Evolutionary conservation across 2,113 vertebrate genomes (phyloP).

Genomic region (Deroptyus accipitrinus): DNA sequence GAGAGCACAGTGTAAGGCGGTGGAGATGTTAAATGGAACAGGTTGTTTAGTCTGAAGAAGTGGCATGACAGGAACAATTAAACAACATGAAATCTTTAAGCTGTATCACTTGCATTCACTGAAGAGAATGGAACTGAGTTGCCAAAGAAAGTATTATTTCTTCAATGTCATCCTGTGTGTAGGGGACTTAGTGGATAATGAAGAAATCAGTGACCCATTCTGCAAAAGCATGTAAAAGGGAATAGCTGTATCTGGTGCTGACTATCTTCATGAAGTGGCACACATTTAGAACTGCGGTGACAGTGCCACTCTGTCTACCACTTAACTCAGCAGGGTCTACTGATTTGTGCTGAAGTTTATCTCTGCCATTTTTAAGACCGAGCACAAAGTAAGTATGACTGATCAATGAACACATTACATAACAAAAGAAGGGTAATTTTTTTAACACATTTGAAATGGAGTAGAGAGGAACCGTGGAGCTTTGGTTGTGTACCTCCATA

Average conservation of each 20-base stretch:
- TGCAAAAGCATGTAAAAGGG: neutral
- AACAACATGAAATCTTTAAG: neutral
- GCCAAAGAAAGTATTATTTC: slow-evolving; percentile 3
- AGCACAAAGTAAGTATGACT: neutral
- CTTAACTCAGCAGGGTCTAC: neutral
- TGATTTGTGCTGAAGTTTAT: neutral
- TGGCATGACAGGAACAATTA: neutral
- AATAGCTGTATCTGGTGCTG: neutral
- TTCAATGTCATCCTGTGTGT: neutral
- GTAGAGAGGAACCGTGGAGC: neutral
- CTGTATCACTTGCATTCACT: neutral
- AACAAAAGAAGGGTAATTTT: neutral
- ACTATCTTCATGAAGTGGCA: neutral
- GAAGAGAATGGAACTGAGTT: neutral
- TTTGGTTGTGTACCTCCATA: neutral
- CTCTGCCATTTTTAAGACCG: neutral
- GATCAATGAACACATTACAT: neutral
- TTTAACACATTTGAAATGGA: neutral
- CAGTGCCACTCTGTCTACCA: neutral
- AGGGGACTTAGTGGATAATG: neutral
- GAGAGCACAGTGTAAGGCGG: neutral
- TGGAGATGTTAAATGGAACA: neutral
- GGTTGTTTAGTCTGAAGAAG: neutral
- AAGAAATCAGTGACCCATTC: neutral
- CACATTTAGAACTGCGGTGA: neutral